Evolutionary conservation across 2,888 invertebrate genomes (phyloP).

Genomic region (Cantharis flavilabris): DNA sequence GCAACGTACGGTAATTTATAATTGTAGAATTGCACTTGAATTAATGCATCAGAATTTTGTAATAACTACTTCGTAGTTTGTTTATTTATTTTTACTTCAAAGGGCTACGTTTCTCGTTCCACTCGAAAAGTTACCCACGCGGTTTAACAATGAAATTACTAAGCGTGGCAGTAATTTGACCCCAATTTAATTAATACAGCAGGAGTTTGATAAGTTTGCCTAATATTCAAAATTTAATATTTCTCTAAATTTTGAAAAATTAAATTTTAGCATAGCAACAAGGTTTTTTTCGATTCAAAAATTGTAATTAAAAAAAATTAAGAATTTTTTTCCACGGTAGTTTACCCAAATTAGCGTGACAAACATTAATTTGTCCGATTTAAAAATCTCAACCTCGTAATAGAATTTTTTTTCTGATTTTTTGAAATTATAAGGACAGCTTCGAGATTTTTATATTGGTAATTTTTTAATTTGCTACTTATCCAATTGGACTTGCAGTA

Average conservation of each 20-base stretch:
- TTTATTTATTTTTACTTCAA: background rate
- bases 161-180: background rate
- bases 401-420: too few species aligned
- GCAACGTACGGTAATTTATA: background rate
- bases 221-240: background rate
- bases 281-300: too few species aligned
- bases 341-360: too few species aligned
- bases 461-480: too few species aligned
- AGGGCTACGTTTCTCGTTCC: background rate
- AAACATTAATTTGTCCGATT: too few species aligned
- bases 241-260: background rate
- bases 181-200: background rate
- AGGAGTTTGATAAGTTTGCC: background rate
- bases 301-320: too few species aligned
- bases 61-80: background rate
- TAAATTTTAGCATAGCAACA: too few species aligned
- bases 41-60: background rate
- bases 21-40: background rate
- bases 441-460: too few species aligned
- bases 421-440: too few species aligned
- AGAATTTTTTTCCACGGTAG: too few species aligned
- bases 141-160: background rate
- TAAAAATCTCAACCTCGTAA: too few species aligned
- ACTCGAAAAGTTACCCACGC: background rate
- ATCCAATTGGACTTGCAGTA: too few species aligned